Evolutionary conservation across 2,888 invertebrate species (phyloP).

Genomic region (Acronicta alni): DNA sequence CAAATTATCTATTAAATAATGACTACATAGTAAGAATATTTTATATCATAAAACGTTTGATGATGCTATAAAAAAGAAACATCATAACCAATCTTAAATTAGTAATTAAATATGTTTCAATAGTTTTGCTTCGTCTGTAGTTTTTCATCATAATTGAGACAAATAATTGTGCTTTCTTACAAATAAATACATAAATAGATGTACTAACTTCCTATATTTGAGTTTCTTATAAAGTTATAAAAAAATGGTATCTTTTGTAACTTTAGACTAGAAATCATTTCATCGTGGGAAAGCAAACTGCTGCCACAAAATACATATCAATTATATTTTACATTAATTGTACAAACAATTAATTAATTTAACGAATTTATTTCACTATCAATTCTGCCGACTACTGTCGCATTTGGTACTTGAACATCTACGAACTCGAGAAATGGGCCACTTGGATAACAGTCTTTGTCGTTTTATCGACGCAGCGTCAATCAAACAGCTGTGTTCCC

Average conservation of each 20-base stretch:
- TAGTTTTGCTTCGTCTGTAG: no score
- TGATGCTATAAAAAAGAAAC: no score
- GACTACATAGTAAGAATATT: not conserved
- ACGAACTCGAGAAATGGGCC: constrained; percentile 73
- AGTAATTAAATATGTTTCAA: no score
- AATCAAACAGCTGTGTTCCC: constrained; percentile 59
- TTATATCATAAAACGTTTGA: no score
- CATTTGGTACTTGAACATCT: constrained; percentile 40
- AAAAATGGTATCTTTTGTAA: no score
- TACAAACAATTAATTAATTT: constrained; percentile 33
- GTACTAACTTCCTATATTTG: no score
- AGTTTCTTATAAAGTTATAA: no score
- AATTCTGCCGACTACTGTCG: not conserved
- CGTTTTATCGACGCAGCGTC: constrained; percentile 48
- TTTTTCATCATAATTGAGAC: no score
- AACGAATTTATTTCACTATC: constrained; percentile 25
- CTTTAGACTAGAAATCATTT: no score
- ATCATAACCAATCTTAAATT: no score
- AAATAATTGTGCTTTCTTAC: no score
- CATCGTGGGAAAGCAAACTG: constrained; percentile 24
- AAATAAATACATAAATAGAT: no score
- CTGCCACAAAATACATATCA: constrained; percentile 5
- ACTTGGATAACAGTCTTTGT: constrained; percentile 67
- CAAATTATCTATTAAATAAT: constrained; percentile 21
- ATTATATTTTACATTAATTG: constrained; percentile 29